Conservation (phyloP, 2,888 invertebrate genomes). For the Philonicus albiceps region DNA sequence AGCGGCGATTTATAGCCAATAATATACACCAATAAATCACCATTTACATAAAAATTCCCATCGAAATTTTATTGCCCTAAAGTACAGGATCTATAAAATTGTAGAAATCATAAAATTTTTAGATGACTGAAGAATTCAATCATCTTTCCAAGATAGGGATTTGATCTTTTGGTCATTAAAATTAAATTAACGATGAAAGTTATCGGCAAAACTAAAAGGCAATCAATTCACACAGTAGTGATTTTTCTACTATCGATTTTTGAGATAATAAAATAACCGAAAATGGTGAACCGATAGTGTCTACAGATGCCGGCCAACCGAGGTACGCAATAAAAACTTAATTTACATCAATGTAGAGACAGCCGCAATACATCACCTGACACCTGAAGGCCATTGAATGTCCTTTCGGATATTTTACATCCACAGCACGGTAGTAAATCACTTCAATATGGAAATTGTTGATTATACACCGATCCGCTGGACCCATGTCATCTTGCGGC, state of each 20-base stretch:
- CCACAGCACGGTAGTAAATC: neutral
- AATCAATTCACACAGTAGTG: neutral
- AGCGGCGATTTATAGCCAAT: neutral
- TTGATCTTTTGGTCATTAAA: neutral
- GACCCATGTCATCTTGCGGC: neutral
- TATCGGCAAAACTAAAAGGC: neutral
- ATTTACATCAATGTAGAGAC: neutral
- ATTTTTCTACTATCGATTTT: neutral
- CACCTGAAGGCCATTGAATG: slow-evolving; percentile 33
- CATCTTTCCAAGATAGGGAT: neutral
- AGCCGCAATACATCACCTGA: neutral
- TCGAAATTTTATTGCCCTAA: neutral
- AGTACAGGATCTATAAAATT: neutral
- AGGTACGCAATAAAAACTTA: neutral
- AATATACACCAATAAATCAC: neutral
- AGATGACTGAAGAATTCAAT: neutral
- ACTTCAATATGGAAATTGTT: slow-evolving; percentile 15
- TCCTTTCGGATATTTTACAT: slow-evolving; percentile 24
- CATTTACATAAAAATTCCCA: neutral
- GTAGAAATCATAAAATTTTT: neutral
- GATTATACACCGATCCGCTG: neutral
- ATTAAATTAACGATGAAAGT: neutral
- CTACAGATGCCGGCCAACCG: neutral
- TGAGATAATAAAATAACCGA: neutral
- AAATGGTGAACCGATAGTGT: neutral